Evolutionary conservation across 37 sponge, comb jelly and placozoan genomes (phyloP).

Genomic region (Mnemiopsis leidyi): DNA sequence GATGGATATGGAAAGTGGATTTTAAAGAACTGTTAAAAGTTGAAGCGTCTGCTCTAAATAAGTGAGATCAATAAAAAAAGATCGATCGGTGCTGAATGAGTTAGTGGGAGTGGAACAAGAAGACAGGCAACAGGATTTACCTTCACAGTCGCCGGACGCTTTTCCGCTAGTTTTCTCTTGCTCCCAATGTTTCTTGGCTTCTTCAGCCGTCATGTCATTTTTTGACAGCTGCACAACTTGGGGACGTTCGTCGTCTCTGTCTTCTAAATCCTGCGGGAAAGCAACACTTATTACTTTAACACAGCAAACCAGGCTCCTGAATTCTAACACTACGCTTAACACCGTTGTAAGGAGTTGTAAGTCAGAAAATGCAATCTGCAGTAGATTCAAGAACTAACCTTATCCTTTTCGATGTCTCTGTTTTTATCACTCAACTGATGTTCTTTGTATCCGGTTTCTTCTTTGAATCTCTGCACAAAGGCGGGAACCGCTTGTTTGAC

Average conservation of each 20-base stretch:
- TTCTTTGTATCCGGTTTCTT: slow-evolving; percentile 23
- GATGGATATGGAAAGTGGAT: too few species aligned
- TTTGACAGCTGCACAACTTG: slow-evolving; percentile 38
- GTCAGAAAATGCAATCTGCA: too few species aligned
- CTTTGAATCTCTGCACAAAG: slow-evolving; percentile 30
- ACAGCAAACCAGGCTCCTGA: too few species aligned
- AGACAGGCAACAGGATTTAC: too few species aligned
- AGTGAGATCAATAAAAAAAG: too few species aligned
- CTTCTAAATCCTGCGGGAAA: background rate
- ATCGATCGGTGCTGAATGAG: too few species aligned
- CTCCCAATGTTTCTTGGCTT: slow-evolving; percentile 35
- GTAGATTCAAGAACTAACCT: slow-evolving; percentile 23
- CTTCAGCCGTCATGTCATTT: slow-evolving; percentile 45
- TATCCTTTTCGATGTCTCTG: background rate
- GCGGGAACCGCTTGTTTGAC: slow-evolving; percentile 18
- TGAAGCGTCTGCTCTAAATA: too few species aligned
- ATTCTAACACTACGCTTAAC: too few species aligned
- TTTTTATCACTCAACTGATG: background rate
- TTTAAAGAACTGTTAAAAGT: too few species aligned
- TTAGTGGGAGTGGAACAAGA: too few species aligned
- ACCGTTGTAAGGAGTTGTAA: too few species aligned
- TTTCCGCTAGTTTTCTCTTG: background rate
- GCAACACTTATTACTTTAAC: too few species aligned
- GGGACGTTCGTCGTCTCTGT: slow-evolving; percentile 34
- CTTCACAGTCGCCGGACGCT: background rate